phyloP scores from a whole-genome alignment of 2,113 vertebrate genomes.

The Heteronetta atricapilla region DNA sequence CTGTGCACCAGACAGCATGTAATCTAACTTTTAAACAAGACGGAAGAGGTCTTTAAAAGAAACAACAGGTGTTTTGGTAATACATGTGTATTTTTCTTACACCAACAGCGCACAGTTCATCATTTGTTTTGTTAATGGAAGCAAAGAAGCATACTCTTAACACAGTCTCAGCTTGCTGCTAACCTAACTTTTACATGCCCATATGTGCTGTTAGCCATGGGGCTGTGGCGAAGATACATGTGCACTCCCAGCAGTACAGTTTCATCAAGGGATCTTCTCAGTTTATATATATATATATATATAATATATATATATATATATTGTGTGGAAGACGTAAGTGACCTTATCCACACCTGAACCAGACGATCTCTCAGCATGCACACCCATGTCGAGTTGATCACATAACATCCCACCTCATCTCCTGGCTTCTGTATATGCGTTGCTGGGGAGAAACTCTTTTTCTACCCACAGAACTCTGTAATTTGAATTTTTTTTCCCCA shows the following conservation, averaged over 20 bases:
- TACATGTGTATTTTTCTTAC: conserved; percentile 19
- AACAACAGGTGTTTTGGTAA: conserved; percentile 46
- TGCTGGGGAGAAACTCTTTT: background rate
- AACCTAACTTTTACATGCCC: background rate
- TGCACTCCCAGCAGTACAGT: background rate
- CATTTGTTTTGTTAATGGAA: conserved; percentile 52
- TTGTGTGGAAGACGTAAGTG: background rate
- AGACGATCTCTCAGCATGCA: background rate
- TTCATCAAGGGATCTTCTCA: background rate
- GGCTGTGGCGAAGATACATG: background rate
- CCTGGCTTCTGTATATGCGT: background rate
- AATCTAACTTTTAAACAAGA: background rate
- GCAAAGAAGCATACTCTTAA: conserved; percentile 26
- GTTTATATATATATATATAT: no score
- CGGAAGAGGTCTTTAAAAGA: conserved; percentile 42
- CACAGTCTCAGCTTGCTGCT: conserved; percentile 10
- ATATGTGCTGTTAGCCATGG: background rate
- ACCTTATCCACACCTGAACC: background rate
- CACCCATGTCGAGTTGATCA: background rate
- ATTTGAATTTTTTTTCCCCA: background rate
- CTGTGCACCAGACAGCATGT: background rate
- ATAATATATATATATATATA: no score
- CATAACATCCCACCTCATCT: background rate
- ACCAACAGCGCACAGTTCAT: background rate
- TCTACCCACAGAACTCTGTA: background rate